These are phyloP conservation scores for Melanerpes formicivorus DNA, from an alignment of 2,113 vertebrate genomes.

Conservation along the genomic window DNA sequence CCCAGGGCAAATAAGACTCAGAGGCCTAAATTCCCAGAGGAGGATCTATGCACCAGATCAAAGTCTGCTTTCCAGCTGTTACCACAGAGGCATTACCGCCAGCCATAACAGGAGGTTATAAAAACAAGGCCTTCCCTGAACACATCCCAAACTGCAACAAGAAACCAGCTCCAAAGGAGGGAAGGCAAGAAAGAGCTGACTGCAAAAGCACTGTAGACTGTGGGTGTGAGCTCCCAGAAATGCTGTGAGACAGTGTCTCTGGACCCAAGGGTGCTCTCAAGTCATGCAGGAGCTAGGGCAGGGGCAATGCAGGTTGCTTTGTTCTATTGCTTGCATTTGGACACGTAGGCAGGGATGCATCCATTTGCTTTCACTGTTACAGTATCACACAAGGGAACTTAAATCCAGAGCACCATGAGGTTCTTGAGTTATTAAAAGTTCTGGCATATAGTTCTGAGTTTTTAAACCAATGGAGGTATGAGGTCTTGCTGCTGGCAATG, in stretches of 20 bases:
- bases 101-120: slow-evolving; percentile 50
- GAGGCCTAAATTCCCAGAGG: slow-evolving; percentile 45
- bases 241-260: accelerated
- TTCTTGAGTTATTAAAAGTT: not conserved
- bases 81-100: slow-evolving; percentile 21
- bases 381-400: not conserved
- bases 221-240: not conserved
- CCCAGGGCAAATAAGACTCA: slow-evolving; percentile 42
- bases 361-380: not conserved
- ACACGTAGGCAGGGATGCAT: not conserved
- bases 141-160: slow-evolving; percentile 16
- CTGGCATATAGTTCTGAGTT: not conserved
- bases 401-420: not conserved
- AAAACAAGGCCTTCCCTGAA: slow-evolving; percentile 38
- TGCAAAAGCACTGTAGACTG: not conserved
- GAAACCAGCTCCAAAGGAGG: not conserved
- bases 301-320: accelerated
- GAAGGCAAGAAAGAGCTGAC: not conserved
- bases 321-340: not conserved
- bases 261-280: accelerated
- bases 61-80: slow-evolving; percentile 24
- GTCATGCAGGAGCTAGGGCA: not conserved
- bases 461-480: not conserved
- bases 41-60: slow-evolving; percentile 42
- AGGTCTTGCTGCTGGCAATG: not conserved